Percentiles rank a stretch among this genome's conserved stretches.
Evolutionary conservation across 2,888 invertebrate species (phyloP).

Genomic region (Archips xylosteana): DNA sequence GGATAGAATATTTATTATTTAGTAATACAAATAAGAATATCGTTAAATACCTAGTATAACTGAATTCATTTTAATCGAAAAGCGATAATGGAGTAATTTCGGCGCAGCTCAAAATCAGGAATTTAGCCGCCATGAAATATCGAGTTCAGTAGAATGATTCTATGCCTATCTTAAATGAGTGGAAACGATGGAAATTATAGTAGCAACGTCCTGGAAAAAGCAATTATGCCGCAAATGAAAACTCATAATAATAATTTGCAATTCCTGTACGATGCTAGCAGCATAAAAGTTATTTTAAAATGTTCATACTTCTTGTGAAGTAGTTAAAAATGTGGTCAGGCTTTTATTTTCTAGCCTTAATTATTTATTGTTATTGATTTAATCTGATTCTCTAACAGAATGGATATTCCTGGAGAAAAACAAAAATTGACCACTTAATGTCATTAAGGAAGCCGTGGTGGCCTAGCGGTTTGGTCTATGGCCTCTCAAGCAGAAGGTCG

Average conservation of each 20-base stretch:
- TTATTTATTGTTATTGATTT: no score
- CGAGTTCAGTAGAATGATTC: constrained; percentile 20
- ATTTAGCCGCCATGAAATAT: constrained; percentile 21
- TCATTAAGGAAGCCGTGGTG: no score
- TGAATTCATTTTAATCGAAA: background rate
- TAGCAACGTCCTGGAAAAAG: constrained; percentile 38
- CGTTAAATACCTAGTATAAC: background rate
- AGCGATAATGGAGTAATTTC: background rate
- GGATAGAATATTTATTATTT: background rate
- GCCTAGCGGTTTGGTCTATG: no score
- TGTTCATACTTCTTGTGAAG: background rate
- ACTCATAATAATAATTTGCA: constrained; percentile 17
- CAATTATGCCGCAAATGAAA: constrained; percentile 33
- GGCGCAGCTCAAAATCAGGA: constrained; percentile 1
- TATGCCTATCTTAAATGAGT: constrained; percentile 32
- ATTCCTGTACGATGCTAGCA: constrained; percentile 5
- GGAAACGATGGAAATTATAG: constrained; percentile 30
- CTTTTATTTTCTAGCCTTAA: no score
- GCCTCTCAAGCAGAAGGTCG: no score
- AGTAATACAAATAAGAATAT: no score
- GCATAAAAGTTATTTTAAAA: background rate
- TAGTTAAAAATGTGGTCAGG: no score
- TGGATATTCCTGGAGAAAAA: no score
- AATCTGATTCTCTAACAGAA: no score
- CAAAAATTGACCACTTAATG: no score